phyloP scores from a whole-genome alignment of 2,888 invertebrate genomes.

The Smittia aterrima region DNA sequence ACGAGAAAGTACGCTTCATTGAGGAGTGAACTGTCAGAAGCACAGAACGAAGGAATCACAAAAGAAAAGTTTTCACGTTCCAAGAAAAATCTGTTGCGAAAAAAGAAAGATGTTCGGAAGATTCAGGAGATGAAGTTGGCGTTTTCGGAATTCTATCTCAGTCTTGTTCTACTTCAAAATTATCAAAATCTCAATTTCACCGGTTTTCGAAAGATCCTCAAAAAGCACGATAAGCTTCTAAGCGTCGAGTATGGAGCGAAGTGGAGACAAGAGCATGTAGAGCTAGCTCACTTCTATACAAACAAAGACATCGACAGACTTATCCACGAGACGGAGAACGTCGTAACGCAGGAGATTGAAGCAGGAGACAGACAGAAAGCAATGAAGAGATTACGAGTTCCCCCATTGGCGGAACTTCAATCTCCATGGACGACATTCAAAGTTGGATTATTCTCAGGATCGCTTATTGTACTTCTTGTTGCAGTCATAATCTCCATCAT shows the following conservation, averaged over 20 bases:
- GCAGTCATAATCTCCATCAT: conserved; percentile 70
- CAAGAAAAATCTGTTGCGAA: conserved; percentile 46
- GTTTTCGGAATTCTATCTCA: conserved; percentile 86
- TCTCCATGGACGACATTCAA: conserved; percentile 81
- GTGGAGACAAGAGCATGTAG: conserved; percentile 77
- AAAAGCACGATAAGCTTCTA: conserved; percentile 83
- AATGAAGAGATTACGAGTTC: conserved; percentile 83
- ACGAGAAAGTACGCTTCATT: conserved; percentile 74
- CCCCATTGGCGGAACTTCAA: conserved; percentile 80
- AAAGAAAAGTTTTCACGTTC: conserved; percentile 51
- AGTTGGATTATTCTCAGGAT: conserved; percentile 80
- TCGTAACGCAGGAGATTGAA: conserved; percentile 69
- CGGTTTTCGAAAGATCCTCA: conserved; percentile 85
- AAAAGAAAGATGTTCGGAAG: conserved; percentile 63
- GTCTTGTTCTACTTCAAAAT: conserved; percentile 80
- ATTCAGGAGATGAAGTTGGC: conserved; percentile 81
- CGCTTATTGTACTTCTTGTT: conserved; percentile 71
- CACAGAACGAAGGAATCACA: conserved; percentile 53
- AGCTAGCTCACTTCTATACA: conserved; percentile 77
- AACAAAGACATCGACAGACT: conserved; percentile 83
- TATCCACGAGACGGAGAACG: conserved; percentile 74
- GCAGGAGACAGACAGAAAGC: conserved; percentile 79
- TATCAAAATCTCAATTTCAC: conserved; percentile 86
- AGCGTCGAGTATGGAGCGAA: conserved; percentile 68
- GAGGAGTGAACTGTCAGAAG: conserved; percentile 66